Conservation (phyloP, 2,113 vertebrate genomes). For the Limanda limanda region DNA sequence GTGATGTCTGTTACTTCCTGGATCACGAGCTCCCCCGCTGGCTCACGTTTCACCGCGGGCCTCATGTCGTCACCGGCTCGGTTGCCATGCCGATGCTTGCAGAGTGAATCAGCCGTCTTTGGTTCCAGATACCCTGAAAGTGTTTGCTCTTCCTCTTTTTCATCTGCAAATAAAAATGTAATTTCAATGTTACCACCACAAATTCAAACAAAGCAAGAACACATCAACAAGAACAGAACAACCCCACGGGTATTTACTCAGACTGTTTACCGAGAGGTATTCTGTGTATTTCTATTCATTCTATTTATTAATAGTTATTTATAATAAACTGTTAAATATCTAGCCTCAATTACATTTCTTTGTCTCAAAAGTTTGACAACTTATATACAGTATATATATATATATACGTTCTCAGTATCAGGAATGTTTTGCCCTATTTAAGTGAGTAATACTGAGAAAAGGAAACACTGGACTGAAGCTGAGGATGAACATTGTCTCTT, state of each 20-base stretch:
- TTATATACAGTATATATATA: too few species aligned
- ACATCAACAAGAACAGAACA: not conserved
- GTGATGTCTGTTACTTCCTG: not conserved
- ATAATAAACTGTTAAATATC: too few species aligned
- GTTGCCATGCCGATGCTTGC: not conserved
- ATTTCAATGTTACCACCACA: not conserved
- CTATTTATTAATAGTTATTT: too few species aligned
- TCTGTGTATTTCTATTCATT: not conserved
- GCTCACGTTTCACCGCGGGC: conserved; percentile 54
- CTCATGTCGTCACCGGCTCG: conserved; percentile 4
- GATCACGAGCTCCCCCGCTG: conserved; percentile 4
- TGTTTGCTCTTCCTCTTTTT: not conserved
- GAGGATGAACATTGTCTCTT: too few species aligned
- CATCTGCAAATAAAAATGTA: conserved; percentile 27
- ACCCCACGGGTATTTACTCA: not conserved
- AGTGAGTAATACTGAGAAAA: too few species aligned
- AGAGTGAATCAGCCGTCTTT: not conserved
- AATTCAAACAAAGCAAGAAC: not conserved
- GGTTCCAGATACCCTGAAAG: not conserved
- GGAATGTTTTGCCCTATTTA: too few species aligned
- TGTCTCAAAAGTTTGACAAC: too few species aligned
- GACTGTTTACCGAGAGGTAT: not conserved
- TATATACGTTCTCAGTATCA: too few species aligned
- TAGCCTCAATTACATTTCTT: too few species aligned
- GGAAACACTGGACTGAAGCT: too few species aligned